Conservation (phyloP, 1,140 invertebrate species). For the Calliphora vicina region DNA sequence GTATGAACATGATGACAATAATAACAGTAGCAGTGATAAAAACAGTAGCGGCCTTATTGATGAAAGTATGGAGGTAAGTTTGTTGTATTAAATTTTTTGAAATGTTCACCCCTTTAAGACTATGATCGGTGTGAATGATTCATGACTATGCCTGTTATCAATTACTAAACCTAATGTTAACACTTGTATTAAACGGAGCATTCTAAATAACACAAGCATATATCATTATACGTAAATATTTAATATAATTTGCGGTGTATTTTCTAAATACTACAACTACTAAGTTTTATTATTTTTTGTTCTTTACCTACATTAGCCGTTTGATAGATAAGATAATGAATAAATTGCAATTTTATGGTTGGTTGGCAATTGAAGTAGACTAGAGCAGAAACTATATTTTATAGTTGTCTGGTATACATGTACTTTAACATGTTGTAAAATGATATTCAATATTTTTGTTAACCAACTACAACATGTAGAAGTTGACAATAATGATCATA, state of each 20-base stretch:
- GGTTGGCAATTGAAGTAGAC: background rate
- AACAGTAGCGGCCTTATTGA: slow-evolving; percentile 46
- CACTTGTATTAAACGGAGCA: background rate
- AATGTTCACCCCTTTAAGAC: background rate
- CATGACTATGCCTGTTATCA: slow-evolving; percentile 31
- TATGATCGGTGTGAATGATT: background rate
- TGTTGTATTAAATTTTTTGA: slow-evolving; percentile 14
- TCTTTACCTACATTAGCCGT: background rate
- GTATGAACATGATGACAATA: background rate
- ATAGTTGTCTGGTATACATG: background rate
- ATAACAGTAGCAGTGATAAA: slow-evolving; percentile 38
- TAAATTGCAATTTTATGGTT: background rate
- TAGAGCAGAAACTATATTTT: background rate
- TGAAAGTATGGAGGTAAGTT: slow-evolving; percentile 61
- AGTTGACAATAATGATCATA: background rate
- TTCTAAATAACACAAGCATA: background rate
- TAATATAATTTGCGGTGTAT: background rate
- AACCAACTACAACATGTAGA: background rate
- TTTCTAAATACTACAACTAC: background rate
- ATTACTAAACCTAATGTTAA: background rate
- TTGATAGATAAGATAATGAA: background rate
- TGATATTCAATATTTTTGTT: background rate
- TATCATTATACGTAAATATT: background rate
- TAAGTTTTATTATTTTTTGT: too few species aligned
- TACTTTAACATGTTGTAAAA: background rate